Conservation (phyloP, 1,140 invertebrate genomes). For the Cyclargus thomasi region DNA sequence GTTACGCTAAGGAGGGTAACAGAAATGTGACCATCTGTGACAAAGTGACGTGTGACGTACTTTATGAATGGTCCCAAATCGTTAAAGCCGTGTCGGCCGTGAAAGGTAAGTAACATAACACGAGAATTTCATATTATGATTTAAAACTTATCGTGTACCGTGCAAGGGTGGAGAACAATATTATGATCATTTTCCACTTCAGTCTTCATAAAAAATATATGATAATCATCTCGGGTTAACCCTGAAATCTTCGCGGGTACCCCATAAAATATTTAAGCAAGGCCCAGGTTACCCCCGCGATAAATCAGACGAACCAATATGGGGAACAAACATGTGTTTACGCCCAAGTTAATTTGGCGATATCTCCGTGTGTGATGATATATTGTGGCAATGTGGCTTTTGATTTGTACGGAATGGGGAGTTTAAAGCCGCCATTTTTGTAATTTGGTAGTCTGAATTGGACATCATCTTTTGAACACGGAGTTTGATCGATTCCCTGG, state of each 20-base stretch:
- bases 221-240: neutral
- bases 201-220: constrained; percentile 1
- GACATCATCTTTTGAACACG: constrained; percentile 10
- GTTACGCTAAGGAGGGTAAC: too few species aligned
- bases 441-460: neutral
- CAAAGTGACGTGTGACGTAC: too few species aligned
- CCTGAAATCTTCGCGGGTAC: neutral
- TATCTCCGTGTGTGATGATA: constrained; percentile 56
- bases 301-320: constrained; percentile 70
- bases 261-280: constrained; percentile 17
- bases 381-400: constrained; percentile 41
- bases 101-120: too few species aligned
- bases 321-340: constrained; percentile 71
- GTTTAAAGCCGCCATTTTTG: neutral
- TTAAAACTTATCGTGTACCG: neutral
- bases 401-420: neutral
- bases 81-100: too few species aligned
- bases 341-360: constrained; percentile 69
- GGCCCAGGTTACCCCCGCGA: constrained; percentile 34
- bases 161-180: neutral
- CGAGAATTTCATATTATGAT: too few species aligned
- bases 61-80: too few species aligned
- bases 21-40: too few species aligned
- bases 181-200: neutral
- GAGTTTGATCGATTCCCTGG: neutral